phyloP scores from a whole-genome alignment of 2,113 vertebrate genomes.

The Oostethus manadensis region DNA sequence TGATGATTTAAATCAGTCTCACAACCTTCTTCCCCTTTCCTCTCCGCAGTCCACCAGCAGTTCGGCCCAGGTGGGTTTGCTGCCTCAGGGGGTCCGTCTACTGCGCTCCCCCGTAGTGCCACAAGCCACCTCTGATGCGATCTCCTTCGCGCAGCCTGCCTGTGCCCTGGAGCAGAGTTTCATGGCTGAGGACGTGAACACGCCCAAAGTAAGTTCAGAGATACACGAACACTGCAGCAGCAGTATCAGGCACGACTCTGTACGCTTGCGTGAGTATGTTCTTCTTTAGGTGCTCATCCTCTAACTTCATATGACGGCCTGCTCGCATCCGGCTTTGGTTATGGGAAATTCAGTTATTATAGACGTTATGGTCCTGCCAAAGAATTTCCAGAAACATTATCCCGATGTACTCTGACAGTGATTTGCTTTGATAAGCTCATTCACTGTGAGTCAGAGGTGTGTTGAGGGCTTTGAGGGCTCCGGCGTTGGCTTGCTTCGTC shows the following conservation, averaged over 20 bases:
- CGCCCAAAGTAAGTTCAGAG: slow-evolving; percentile 81
- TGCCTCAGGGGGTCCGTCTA: slow-evolving; percentile 77
- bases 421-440: slow-evolving; percentile 37
- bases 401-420: slow-evolving; percentile 20
- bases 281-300: background rate
- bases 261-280: background rate
- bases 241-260: slow-evolving; percentile 1
- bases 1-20: background rate
- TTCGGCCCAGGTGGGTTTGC: slow-evolving; percentile 76
- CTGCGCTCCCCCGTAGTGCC: slow-evolving; percentile 80
- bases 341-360: slow-evolving; percentile 20
- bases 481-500: slow-evolving; percentile 18
- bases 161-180: slow-evolving; percentile 80
- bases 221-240: background rate
- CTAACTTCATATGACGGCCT: slow-evolving; percentile 1
- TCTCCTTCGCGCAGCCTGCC: slow-evolving; percentile 76
- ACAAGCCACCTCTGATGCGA: slow-evolving; percentile 78
- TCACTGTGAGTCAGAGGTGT: slow-evolving; percentile 24
- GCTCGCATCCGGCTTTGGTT: background rate
- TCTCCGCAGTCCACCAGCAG: slow-evolving; percentile 73
- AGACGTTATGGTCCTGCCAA: slow-evolving; percentile 22
- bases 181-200: slow-evolving; percentile 89
- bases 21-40: slow-evolving; percentile 13
- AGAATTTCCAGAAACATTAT: slow-evolving; percentile 29
- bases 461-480: slow-evolving; percentile 24